phyloP scores from a whole-genome alignment of 2,888 invertebrate genomes.

The Drosophila formosana region DNA sequence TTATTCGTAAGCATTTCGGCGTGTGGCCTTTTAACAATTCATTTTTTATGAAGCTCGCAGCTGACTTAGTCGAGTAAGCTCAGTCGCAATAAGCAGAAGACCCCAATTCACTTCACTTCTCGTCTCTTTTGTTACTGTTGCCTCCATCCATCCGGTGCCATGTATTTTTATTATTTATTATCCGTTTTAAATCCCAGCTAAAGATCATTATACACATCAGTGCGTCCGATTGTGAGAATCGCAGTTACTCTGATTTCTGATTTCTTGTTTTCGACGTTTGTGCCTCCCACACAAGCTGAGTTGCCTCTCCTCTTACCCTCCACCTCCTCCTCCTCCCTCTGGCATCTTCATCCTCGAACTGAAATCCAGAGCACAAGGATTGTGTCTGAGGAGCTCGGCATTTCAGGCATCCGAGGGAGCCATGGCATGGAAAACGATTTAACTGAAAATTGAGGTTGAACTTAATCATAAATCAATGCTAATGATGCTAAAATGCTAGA shows the following conservation, averaged over 20 bases:
- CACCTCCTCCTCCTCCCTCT: not conserved
- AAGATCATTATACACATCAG: constrained; percentile 83
- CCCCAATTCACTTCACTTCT: constrained; percentile 18
- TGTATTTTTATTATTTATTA: constrained; percentile 83
- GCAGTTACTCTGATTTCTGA: constrained; percentile 81
- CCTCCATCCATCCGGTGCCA: constrained; percentile 39
- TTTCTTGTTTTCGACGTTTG: constrained; percentile 73
- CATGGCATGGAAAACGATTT: constrained; percentile 77
- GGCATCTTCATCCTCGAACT: constrained; percentile 11
- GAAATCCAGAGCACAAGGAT: constrained; percentile 37
- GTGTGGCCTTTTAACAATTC: constrained; percentile 75
- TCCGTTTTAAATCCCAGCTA: constrained; percentile 79
- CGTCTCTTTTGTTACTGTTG: constrained; percentile 40
- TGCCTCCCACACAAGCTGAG: constrained; percentile 41
- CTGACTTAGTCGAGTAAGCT: constrained; percentile 67
- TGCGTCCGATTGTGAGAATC: constrained; percentile 83
- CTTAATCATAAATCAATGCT: constrained; percentile 85
- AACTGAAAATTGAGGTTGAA: constrained; percentile 84
- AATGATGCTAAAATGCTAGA: constrained; percentile 84
- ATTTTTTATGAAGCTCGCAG: constrained; percentile 68
- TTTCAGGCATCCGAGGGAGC: constrained; percentile 27
- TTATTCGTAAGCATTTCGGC: constrained; percentile 38
- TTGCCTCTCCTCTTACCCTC: not conserved
- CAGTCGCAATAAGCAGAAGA: constrained; percentile 20
- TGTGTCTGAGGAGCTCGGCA: constrained; percentile 21